A percentile compares a stretch with the other conserved stretches of the same genome.
Conservation (phyloP, 1,140 invertebrate species). For the Brachystomella parvula region DNA sequence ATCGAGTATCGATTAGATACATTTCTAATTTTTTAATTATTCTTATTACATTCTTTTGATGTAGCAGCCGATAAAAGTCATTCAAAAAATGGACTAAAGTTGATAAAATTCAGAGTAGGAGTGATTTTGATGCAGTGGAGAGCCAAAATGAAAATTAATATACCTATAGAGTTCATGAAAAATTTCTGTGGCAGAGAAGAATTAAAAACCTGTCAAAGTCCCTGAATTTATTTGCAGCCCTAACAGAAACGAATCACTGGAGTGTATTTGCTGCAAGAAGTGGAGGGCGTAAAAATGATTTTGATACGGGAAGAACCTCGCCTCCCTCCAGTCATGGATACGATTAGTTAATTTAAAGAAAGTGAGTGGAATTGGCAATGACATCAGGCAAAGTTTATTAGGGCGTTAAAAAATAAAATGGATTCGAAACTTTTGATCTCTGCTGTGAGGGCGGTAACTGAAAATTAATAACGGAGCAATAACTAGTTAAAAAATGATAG, state of each 20-base stretch:
- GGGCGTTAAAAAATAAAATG: no score
- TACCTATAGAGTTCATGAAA: background rate
- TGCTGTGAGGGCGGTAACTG: no score
- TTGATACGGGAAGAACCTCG: slow-evolving; percentile 1
- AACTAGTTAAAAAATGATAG: no score
- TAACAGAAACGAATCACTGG: slow-evolving; percentile 43
- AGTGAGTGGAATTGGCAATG: no score
- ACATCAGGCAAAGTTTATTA: no score
- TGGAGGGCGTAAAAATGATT: slow-evolving; percentile 28
- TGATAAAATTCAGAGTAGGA: slow-evolving; percentile 44
- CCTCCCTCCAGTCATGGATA: slow-evolving; percentile 26
- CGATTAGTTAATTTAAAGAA: slow-evolving; percentile 18
- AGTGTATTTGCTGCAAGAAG: slow-evolving; percentile 42
- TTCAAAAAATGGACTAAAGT: slow-evolving; percentile 41
- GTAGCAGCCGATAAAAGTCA: slow-evolving; percentile 48
- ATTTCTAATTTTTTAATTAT: background rate
- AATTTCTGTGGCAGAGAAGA: slow-evolving; percentile 43
- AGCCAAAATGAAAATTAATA: slow-evolving; percentile 25
- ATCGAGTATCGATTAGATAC: slow-evolving; percentile 47
- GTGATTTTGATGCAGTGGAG: slow-evolving; percentile 44
- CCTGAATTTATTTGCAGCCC: slow-evolving; percentile 46
- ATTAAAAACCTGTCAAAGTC: slow-evolving; percentile 50
- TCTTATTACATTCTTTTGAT: background rate
- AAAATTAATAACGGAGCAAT: no score
- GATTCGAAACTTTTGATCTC: no score